Conservation (phyloP, 2,113 vertebrate species). For the rabbit (Oryctolagus cuniculus) region mOryCun1.1 NC_091432.1:160293001-160293500, state of each 20-base stretch:
- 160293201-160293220: neutral
- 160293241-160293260: neutral
- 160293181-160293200: neutral
- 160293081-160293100: too few relatives aligned
- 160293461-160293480: too few relatives aligned
- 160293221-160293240: neutral
- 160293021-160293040: too few relatives aligned
- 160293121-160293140: neutral
- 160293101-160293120: too few relatives aligned
- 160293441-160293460: too few relatives aligned
- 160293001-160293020: neutral
- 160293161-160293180: neutral
- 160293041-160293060: too few relatives aligned
- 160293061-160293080: neutral
- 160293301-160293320: neutral
- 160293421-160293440: too few relatives aligned
- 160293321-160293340: neutral
- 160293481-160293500: too few relatives aligned
- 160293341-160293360: slow-evolving; percentile 36
- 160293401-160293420: too few relatives aligned
- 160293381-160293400: too few relatives aligned
- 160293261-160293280: neutral
- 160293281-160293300: neutral
- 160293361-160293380: neutral
- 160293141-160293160: neutral